Evolutionary conservation across 2,888 invertebrate genomes (phyloP).

Genomic region (Steromphala cineraria): DNA sequence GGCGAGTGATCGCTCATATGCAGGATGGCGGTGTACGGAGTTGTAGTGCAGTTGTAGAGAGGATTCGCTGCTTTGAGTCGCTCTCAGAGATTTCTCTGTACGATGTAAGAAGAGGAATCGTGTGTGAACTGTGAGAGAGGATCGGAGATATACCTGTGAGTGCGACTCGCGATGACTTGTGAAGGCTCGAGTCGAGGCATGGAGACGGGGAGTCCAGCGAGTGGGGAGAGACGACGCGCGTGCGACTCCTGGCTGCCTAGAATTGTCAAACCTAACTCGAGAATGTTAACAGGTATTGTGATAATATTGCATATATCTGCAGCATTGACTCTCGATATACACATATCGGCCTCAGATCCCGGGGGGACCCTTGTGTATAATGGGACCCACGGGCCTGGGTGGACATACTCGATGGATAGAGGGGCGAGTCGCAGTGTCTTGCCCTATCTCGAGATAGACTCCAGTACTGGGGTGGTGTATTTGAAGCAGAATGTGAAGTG

Average conservation of each 20-base stretch:
- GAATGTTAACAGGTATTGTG: conserved; percentile 12
- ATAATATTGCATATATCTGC: conserved; percentile 26
- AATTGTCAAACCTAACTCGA: background rate
- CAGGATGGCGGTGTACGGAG: background rate
- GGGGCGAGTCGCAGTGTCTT: conserved; percentile 29
- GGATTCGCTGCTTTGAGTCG: background rate
- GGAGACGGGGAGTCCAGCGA: background rate
- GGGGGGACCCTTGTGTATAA: conserved; percentile 55
- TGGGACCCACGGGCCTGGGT: conserved; percentile 76
- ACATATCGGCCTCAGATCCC: conserved; percentile 37
- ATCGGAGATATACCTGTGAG: background rate
- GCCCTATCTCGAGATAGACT: conserved; percentile 44
- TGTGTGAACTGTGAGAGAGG: background rate
- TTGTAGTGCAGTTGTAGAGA: background rate
- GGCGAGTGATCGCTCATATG: background rate
- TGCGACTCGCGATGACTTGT: background rate
- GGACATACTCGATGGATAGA: conserved; percentile 63
- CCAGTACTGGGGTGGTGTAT: conserved; percentile 49
- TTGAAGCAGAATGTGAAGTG: conserved; percentile 43
- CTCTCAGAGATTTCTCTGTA: background rate
- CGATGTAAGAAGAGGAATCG: background rate
- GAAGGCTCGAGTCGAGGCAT: background rate
- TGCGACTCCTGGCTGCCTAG: background rate
- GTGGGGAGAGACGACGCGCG: background rate
- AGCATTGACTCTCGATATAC: conserved; percentile 42